These are phyloP conservation scores for Leucoraja ocellata DNA, from an alignment of 2,797 vertebrate species.

Conservation along the genomic window DNA sequence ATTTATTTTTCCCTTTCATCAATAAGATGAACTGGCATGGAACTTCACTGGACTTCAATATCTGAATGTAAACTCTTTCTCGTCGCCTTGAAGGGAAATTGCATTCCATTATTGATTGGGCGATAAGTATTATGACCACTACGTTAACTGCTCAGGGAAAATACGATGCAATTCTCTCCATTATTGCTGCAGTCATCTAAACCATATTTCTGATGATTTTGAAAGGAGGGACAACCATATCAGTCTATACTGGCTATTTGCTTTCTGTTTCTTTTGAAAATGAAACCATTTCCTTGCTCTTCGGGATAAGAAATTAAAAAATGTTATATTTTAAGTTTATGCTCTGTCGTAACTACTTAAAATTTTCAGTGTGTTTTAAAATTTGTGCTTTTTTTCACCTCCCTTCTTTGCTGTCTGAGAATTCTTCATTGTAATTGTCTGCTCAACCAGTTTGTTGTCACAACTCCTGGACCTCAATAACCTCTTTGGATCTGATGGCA, in stretches of 20 bases:
- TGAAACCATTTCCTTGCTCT: neutral
- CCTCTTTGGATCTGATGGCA: no score
- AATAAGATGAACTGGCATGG: no score
- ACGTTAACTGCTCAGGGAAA: neutral
- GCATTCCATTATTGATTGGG: neutral
- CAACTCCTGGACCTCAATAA: no score
- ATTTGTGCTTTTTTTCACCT: neutral
- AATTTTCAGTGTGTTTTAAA: no score
- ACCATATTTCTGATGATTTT: neutral
- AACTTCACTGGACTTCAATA: neutral
- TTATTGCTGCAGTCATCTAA: neutral
- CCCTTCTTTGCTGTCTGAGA: no score
- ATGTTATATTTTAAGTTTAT: neutral
- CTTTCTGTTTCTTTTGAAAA: neutral
- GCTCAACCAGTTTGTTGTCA: no score
- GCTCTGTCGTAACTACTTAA: neutral
- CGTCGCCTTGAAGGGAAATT: neutral
- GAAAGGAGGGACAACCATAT: neutral
- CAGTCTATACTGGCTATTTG: neutral
- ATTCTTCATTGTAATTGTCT: no score
- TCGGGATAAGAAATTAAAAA: no score
- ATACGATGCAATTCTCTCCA: conserved; percentile 4
- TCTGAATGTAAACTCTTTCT: neutral
- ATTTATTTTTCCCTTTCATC: no score
- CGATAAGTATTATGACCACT: neutral